Evolutionary conservation across 23 tunicate species (phyloP).

Genomic region (Aplidium turbinatum): DNA sequence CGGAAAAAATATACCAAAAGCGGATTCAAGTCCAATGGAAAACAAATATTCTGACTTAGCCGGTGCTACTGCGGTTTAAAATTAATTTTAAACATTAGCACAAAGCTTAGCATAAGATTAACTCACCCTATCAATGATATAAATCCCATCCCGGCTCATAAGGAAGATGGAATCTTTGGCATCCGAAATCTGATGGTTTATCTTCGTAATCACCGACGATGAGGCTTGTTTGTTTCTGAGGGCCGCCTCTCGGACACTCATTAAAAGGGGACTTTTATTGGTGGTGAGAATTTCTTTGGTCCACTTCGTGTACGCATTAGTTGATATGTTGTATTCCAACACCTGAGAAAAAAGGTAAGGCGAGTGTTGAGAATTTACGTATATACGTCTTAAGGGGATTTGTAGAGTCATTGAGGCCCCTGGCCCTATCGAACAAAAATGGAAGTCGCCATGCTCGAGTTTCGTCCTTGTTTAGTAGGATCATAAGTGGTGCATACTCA

Average conservation of each 20-base stretch:
- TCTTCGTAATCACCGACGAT: conserved; percentile 30
- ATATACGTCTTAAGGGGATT: too few species aligned
- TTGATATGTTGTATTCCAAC: conserved; percentile 39
- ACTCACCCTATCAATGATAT: conserved; percentile 35
- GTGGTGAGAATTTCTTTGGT: conserved; percentile 11
- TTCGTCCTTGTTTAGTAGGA: too few species aligned
- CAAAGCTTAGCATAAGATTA: neutral
- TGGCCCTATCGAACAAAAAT: too few species aligned
- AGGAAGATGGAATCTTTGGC: neutral
- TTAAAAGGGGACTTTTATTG: neutral
- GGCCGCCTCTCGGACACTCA: neutral
- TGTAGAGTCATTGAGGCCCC: too few species aligned
- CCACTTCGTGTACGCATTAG: conserved; percentile 51
- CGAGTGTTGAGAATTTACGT: neutral
- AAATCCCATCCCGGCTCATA: conserved; percentile 30
- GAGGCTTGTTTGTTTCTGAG: neutral
- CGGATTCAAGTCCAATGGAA: too few species aligned
- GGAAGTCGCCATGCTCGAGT: too few species aligned
- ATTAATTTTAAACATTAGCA: neutral
- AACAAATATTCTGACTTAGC: neutral
- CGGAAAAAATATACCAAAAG: too few species aligned
- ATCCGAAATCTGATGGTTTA: neutral
- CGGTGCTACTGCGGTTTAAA: neutral
- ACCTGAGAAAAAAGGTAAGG: conserved; percentile 31
- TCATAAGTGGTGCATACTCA: too few species aligned